These are phyloP conservation scores for Spicauda simplicius DNA, from an alignment of 2,888 invertebrate species.

Conservation along the genomic window DNA sequence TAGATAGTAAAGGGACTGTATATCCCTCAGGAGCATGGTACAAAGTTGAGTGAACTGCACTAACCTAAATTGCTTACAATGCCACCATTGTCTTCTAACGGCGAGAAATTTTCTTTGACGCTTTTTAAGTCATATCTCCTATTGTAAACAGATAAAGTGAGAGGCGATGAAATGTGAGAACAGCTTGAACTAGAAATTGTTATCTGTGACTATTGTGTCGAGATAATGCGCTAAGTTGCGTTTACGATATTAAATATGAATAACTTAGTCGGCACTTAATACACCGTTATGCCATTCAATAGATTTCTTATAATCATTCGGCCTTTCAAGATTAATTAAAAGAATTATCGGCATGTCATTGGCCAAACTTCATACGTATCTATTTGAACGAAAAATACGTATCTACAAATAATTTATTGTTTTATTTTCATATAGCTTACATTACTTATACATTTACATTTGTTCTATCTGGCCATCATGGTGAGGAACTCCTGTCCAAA, in stretches of 20 bases:
- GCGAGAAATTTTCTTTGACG: constrained; percentile 64
- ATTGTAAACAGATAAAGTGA: constrained; percentile 57
- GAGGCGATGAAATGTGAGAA: constrained; percentile 42
- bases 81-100: constrained; percentile 67
- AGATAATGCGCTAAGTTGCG: constrained; percentile 31
- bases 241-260: constrained; percentile 34
- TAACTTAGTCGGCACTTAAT: constrained; percentile 33
- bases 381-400: neutral
- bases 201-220: constrained; percentile 40
- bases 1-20: constrained; percentile 60
- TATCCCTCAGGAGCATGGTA: constrained; percentile 73
- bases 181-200: constrained; percentile 41
- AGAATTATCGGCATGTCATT: constrained; percentile 21
- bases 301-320: constrained; percentile 21
- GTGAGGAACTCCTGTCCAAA: too few relatives aligned
- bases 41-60: constrained; percentile 78
- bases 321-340: constrained; percentile 29
- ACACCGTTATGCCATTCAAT: constrained; percentile 29
- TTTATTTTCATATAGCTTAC: too few relatives aligned
- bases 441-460: too few relatives aligned
- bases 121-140: constrained; percentile 55
- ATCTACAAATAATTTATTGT: too few relatives aligned
- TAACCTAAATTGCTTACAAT: constrained; percentile 79
- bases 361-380: neutral
- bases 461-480: too few relatives aligned